Evolutionary conservation across 1,140 invertebrate species (phyloP).

Genomic region (Caenorhabditis elegans): DNA sequence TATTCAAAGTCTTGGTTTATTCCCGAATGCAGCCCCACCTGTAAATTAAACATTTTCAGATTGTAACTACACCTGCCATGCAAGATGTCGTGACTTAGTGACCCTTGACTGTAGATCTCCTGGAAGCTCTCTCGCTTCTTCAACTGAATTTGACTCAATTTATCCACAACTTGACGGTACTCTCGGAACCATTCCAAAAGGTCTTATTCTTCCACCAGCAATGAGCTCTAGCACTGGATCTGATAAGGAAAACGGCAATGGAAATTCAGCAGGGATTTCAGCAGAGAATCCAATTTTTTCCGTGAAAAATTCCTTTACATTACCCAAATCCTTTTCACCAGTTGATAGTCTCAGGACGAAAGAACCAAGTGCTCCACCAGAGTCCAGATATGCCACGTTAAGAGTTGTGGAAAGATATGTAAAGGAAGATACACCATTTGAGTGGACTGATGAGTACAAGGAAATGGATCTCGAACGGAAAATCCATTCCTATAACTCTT

Average conservation of each 20-base stretch:
- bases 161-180: constrained; percentile 41
- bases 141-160: constrained; percentile 7
- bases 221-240: constrained; percentile 15
- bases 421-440: constrained; percentile 48
- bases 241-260: constrained; percentile 27
- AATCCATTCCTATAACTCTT: constrained; percentile 67
- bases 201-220: neutral
- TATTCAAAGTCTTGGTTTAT: no score
- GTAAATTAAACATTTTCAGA: no score
- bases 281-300: constrained; percentile 29
- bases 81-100: constrained; percentile 69
- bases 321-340: constrained; percentile 39
- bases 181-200: constrained; percentile 44
- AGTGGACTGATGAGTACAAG: constrained; percentile 59
- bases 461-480: constrained; percentile 55
- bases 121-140: constrained; percentile 23
- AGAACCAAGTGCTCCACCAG: constrained; percentile 30
- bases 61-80: constrained; percentile 71
- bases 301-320: neutral
- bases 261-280: neutral
- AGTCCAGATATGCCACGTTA: constrained; percentile 38
- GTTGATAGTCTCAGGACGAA: neutral
- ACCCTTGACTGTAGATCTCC: constrained; percentile 68
- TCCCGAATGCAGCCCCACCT: no score
- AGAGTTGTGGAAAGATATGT: constrained; percentile 52